Conservation (phyloP, 2,797 vertebrate species). For the Sebastes hubbsi region DNA sequence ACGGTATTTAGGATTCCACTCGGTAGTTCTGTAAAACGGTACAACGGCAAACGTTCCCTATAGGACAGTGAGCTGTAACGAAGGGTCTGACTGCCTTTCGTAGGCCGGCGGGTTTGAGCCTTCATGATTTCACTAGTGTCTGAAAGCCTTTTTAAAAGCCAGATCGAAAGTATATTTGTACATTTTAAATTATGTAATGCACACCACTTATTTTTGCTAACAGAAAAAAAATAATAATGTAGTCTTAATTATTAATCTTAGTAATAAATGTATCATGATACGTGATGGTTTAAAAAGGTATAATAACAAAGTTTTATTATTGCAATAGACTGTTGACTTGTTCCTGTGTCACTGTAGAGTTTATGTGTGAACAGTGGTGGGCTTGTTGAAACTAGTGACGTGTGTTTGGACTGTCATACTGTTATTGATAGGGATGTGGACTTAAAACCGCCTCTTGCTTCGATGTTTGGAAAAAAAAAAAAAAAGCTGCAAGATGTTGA, state of each 20-base stretch:
- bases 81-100: conserved; percentile 49
- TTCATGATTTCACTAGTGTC: conserved; percentile 67
- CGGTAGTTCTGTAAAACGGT: conserved; percentile 32
- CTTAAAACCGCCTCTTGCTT: conserved; percentile 51
- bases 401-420: conserved; percentile 75
- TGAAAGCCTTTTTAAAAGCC: conserved; percentile 78
- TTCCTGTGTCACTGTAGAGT: conserved; percentile 72
- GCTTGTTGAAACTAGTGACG: conserved; percentile 61
- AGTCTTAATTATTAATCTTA: conserved; percentile 77
- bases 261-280: conserved; percentile 73
- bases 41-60: conserved; percentile 33
- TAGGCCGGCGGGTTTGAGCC: conserved; percentile 60
- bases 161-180: conserved; percentile 83
- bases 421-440: conserved; percentile 66
- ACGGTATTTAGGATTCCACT: conserved; percentile 15
- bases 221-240: conserved; percentile 64
- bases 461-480: conserved; percentile 33
- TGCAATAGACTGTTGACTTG: conserved; percentile 78
- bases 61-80: conserved; percentile 3
- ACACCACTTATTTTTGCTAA: conserved; percentile 86
- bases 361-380: conserved; percentile 67
- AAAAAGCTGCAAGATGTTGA: conserved; percentile 41
- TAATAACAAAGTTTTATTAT: conserved; percentile 74
- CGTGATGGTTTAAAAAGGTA: conserved; percentile 61
- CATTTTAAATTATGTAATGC: conserved; percentile 81